A percentile compares a stretch with the other conserved stretches of the same genome.
Evolutionary conservation across 2,797 vertebrate species (phyloP).

Genomic region (Silurus aristotelis): DNA sequence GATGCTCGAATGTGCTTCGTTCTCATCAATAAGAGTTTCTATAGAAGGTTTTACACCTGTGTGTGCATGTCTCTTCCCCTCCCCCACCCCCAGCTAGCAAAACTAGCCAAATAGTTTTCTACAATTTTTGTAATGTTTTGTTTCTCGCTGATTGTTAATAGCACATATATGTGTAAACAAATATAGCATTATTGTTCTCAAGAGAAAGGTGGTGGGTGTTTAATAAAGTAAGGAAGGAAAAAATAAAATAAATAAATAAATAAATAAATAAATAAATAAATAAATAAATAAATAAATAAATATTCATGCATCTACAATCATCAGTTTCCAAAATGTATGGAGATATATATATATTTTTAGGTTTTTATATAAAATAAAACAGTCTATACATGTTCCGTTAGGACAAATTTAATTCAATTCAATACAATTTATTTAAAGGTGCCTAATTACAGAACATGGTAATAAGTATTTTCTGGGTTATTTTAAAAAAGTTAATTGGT

Average conservation of each 20-base stretch:
- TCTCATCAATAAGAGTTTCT: neutral
- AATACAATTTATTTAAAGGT: neutral
- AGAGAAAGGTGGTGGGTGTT: neutral
- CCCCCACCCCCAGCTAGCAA: neutral
- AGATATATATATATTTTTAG: neutral
- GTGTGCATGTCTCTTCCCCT: fast-evolving
- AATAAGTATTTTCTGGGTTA: neutral
- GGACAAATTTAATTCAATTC: neutral
- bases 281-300: neutral
- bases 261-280: neutral
- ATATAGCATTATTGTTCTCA: neutral
- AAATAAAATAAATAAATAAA: neutral
- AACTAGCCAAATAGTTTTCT: neutral
- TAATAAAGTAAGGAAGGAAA: too few relatives aligned
- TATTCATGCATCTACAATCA: neutral
- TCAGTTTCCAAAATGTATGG: neutral
- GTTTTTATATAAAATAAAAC: neutral
- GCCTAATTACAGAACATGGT: neutral
- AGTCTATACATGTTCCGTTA: neutral
- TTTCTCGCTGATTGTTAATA: too few relatives aligned
- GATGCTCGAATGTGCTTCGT: neutral
- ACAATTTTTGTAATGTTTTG: neutral
- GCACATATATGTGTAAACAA: neutral
- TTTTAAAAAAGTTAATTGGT: too few relatives aligned
- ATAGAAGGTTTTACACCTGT: neutral